A percentile compares a stretch with the other conserved stretches of the same genome.
Conservation (phyloP, 2,888 invertebrate genomes). For the Lithophane leautieri region DNA sequence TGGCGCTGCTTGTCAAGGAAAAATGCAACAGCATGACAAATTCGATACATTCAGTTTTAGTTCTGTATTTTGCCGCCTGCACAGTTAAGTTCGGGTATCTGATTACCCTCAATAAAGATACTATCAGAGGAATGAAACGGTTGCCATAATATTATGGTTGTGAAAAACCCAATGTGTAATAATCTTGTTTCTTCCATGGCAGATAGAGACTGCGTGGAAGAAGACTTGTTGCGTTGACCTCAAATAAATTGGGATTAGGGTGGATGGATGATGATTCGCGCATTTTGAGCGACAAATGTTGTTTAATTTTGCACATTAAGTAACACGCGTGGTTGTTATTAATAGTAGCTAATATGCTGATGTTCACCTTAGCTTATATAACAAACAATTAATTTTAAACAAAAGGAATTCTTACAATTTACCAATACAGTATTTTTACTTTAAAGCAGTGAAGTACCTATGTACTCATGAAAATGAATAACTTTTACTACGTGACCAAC, state of each 20-base stretch:
- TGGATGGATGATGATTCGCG: background rate
- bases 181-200: no score
- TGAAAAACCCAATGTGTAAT: background rate
- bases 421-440: background rate
- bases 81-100: no score
- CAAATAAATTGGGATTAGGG: constrained; percentile 2
- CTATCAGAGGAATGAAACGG: no score
- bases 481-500: background rate
- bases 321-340: background rate
- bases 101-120: no score
- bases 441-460: background rate
- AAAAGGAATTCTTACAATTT: background rate
- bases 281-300: background rate
- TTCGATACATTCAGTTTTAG: no score
- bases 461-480: background rate
- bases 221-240: constrained; percentile 14
- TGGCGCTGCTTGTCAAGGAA: no score
- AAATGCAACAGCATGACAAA: no score
- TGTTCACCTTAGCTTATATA: background rate
- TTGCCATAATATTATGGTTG: no score
- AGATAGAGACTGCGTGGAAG: background rate
- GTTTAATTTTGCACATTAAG: background rate
- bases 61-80: no score
- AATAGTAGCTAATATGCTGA: background rate
- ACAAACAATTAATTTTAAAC: background rate